phyloP scores from a whole-genome alignment of 2,888 invertebrate species.

The Philopedon plagiatum region DNA sequence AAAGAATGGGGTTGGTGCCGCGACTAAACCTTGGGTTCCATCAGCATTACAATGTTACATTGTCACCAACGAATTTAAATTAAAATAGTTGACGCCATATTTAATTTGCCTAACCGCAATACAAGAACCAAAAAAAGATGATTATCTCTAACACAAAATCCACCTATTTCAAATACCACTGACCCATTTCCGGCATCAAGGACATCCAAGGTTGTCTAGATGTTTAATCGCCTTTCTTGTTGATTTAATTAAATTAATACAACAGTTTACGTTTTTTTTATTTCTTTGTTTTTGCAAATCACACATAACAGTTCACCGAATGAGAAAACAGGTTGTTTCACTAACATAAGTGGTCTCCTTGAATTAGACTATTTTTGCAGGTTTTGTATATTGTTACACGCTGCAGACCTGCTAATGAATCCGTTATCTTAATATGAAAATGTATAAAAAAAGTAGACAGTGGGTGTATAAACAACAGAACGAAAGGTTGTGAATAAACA shows the following conservation, averaged over 20 bases:
- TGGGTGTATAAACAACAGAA: no score
- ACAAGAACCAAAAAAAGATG: not conserved
- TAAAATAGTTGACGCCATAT: no score
- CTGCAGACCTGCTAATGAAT: not conserved
- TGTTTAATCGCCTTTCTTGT: constrained; percentile 13
- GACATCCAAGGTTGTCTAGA: constrained; percentile 15
- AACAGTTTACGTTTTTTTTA: not conserved
- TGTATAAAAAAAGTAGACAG: no score
- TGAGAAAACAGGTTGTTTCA: constrained; percentile 13
- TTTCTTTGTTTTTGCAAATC: constrained; percentile 8
- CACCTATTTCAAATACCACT: not conserved
- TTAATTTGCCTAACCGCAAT: no score
- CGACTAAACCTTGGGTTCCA: no score
- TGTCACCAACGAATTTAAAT: no score
- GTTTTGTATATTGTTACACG: not conserved
- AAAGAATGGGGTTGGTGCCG: no score
- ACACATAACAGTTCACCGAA: not conserved
- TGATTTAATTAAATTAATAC: constrained; percentile 10
- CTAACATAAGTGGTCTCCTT: constrained; percentile 13
- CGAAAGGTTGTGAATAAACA: no score
- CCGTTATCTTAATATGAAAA: not conserved
- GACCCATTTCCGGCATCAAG: constrained; percentile 19
- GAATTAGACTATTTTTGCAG: not conserved
- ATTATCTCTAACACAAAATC: not conserved
- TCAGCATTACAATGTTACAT: no score